Evolutionary conservation across 35 echinoderm and acorn worm species (phyloP).

Genomic region (Chiridota heheva): DNA sequence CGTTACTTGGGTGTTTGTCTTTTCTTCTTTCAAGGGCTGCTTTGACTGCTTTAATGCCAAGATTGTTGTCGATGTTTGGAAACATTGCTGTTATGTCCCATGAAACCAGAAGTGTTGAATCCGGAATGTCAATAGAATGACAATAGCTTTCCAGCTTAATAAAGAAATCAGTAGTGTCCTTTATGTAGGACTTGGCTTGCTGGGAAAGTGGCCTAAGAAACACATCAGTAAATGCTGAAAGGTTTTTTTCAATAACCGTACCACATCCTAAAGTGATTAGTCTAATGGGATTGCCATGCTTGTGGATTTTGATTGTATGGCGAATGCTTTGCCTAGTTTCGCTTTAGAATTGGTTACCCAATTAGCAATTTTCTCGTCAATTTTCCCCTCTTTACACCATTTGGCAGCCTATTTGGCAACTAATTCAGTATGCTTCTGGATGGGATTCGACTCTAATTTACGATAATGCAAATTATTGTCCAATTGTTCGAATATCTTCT

Average conservation of each 20-base stretch:
- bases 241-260: conserved; percentile 21
- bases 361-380: conserved; percentile 1
- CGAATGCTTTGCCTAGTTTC: neutral
- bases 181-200: neutral
- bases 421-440: neutral
- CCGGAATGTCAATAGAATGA: neutral
- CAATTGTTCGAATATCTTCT: neutral
- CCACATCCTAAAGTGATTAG: conserved; percentile 14
- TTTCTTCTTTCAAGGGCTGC: too few species aligned
- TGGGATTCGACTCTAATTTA: conserved; percentile 14
- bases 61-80: conserved; percentile 27
- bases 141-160: neutral
- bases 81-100: conserved; percentile 19
- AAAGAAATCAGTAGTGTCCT: neutral
- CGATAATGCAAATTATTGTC: conserved; percentile 1
- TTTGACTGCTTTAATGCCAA: neutral
- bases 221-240: neutral
- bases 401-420: neutral
- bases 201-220: neutral
- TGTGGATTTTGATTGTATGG: conserved; percentile 16
- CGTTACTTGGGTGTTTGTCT: too few species aligned
- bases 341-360: neutral
- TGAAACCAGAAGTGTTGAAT: neutral
- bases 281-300: conserved; percentile 6
- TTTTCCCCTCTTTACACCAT: neutral